A percentile compares a stretch with the other conserved stretches of the same genome.
Evolutionary conservation across 1,140 invertebrate species (phyloP).

Genomic region (Aculops lycopersici): DNA sequence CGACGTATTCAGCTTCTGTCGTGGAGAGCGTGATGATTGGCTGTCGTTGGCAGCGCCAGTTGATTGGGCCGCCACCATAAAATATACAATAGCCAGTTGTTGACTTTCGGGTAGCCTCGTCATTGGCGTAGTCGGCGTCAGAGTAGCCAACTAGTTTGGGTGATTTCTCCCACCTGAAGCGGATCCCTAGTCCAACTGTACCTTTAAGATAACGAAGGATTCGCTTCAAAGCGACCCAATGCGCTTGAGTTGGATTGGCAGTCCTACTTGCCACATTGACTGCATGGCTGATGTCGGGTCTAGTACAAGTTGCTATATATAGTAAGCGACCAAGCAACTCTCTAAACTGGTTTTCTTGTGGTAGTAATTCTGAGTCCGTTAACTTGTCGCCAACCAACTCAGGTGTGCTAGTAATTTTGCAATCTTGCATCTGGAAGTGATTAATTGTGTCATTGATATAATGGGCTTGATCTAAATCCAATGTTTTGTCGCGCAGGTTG

Average conservation of each 20-base stretch:
- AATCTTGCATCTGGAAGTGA: conserved; percentile 13
- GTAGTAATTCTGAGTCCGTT: no score
- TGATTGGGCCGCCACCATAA: conserved; percentile 11
- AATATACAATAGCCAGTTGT: conserved; percentile 14
- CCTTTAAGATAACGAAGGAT: conserved; percentile 13
- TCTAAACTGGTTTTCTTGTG: conserved; percentile 6
- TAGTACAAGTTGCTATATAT: conserved; percentile 7
- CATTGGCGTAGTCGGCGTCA: conserved; percentile 15
- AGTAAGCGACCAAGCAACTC: conserved; percentile 6
- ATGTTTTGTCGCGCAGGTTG: neutral
- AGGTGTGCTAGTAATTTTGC: conserved; percentile 13
- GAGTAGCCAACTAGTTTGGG: conserved; percentile 11
- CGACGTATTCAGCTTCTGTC: conserved; percentile 17
- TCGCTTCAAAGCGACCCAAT: conserved; percentile 12
- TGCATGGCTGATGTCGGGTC: conserved; percentile 11
- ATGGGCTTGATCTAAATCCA: conserved; percentile 5
- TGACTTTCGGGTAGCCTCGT: conserved; percentile 11
- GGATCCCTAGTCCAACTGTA: conserved; percentile 9
- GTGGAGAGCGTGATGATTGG: conserved; percentile 15
- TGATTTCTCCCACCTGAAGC: conserved; percentile 9
- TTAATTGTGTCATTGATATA: conserved; percentile 8
- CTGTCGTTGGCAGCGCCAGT: conserved; percentile 17
- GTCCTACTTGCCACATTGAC: conserved; percentile 7
- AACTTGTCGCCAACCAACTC: neutral
- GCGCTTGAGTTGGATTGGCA: conserved; percentile 7